phyloP scores from a whole-genome alignment of 1,140 invertebrate species.

The Papilio machaon region DNA sequence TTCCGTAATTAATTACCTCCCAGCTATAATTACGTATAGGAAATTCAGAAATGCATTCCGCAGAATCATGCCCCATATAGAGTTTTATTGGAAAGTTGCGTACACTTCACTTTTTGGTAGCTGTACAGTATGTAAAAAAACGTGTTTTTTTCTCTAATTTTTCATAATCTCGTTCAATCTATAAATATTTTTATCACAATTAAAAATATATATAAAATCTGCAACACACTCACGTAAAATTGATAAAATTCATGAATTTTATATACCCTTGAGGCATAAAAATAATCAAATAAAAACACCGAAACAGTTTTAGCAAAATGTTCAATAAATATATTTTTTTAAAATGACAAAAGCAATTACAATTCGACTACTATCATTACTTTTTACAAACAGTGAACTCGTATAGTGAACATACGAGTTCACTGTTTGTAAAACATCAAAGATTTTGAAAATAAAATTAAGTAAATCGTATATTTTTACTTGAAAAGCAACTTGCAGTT shows the following conservation, averaged over 20 bases:
- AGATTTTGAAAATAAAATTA: not conserved
- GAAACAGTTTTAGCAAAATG: not conserved
- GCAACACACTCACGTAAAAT: not conserved
- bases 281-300: slow-evolving; percentile 10
- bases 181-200: not conserved
- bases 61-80: no score
- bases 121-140: no score
- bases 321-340: not conserved
- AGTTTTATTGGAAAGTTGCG: no score
- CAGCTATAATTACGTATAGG: no score
- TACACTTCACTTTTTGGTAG: no score
- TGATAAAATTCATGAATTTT: not conserved
- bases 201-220: not conserved
- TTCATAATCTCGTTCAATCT: not conserved
- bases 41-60: no score
- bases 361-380: not conserved
- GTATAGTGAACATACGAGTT: not conserved
- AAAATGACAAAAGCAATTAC: not conserved
- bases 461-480: not conserved
- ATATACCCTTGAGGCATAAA: not conserved
- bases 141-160: no score
- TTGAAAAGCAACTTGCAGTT: not conserved
- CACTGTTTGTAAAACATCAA: not conserved
- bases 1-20: no score
- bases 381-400: no score